Base-by-base conservation (phyloP, 2,797 vertebrate species). In the Tamandua tetradactyla region DNA sequence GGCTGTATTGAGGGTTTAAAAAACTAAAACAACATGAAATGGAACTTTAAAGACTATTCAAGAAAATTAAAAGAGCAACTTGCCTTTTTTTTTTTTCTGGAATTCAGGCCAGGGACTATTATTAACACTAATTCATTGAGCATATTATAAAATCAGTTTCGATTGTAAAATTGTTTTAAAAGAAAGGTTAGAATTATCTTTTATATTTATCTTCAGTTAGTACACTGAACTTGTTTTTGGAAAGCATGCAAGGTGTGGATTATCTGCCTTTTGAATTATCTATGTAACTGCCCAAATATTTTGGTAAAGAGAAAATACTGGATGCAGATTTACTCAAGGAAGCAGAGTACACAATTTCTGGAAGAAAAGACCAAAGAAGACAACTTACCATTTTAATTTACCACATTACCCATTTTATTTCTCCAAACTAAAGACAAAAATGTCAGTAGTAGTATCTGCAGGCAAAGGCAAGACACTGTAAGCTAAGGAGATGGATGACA, bases 71-170 rank as follows among this genome's bases (percentile, higher is more conserved):
- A 82, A n/a, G 10, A 79, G 79, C 32, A 82, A 57, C 17, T 93
- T 95, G 15, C 27, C 64, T 92, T 89, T 72, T 62, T 40, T 93
- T n/a, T n/a, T n/a, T n/a, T n/a, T n/a, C 71, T 80, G 72, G 93
- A 91, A 92, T 14, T 71, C 35, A 75, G 82, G 55, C 1, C 47
- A 80, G 66, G n/a, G 42, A 6, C 35, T 76, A 79, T 61, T 89
- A 82, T 87, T 85, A 87, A 89, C 75, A 90, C 23, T 71, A 66
- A 87, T 57, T 82, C 72, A 93, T 13, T 68, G n/a, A 91, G 32
- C 18, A 72, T 72, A 85, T 22, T 71, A 68, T 37, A 84, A 84
- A 81, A 78, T 14, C 6, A 47, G 69, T 82, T 90, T 85, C 87
- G 22, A 78, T 35, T 47, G 2, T 27, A 27, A 71, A 37, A 37